Evolutionary conservation across 2,888 invertebrate species (phyloP).

Genomic region (Limnephilus rhombicus): DNA sequence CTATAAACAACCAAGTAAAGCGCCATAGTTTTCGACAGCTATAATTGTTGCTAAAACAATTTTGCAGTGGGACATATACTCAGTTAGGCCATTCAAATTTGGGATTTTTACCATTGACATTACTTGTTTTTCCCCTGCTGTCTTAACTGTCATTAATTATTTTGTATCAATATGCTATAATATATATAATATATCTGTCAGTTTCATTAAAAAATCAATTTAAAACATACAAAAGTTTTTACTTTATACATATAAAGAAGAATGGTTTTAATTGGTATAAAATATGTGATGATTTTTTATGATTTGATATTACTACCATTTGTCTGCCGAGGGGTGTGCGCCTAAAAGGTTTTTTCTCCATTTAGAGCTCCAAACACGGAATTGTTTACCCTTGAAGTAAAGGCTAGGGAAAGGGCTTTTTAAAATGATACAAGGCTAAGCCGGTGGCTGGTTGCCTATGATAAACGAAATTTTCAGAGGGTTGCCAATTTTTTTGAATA

Average conservation of each 20-base stretch:
- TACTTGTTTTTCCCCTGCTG: background rate
- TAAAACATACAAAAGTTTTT: background rate
- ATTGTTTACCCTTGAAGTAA: constrained; percentile 19
- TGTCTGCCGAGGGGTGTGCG: background rate
- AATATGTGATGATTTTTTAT: background rate
- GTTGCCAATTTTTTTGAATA: background rate
- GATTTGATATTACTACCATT: background rate
- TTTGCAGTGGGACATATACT: too few species aligned
- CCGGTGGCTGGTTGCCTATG: constrained; percentile 25
- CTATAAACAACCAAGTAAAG: too few species aligned
- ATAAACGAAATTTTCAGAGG: background rate
- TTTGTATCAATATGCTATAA: background rate
- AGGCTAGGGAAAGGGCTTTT: constrained; percentile 19
- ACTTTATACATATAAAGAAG: background rate
- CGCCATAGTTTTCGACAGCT: too few species aligned
- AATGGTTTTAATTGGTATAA: background rate
- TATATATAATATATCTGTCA: background rate
- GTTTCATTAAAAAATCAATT: background rate
- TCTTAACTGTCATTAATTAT: background rate
- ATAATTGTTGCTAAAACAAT: too few species aligned
- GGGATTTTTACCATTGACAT: too few species aligned
- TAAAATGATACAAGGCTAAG: constrained; percentile 25
- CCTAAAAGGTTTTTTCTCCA: background rate
- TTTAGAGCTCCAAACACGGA: background rate
- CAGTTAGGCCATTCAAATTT: too few species aligned